phyloP scores from a whole-genome alignment of 2,113 vertebrate genomes.

The Gallinago paraguaiae region DNA sequence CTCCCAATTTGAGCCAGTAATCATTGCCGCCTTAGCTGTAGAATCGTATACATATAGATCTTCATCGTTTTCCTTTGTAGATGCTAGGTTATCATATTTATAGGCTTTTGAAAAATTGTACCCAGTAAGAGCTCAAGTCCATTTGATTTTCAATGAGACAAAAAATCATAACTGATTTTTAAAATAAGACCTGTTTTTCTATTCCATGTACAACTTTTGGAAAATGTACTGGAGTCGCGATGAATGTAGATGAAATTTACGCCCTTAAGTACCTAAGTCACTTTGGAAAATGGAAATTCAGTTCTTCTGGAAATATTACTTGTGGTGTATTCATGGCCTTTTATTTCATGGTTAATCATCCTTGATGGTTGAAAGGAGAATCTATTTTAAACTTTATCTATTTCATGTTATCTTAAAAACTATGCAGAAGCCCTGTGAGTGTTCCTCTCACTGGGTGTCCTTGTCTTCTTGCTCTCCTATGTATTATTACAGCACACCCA shows the following conservation, averaged over 20 bases:
- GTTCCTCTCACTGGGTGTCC: not conserved
- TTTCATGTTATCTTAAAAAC: not conserved
- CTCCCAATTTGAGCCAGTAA: not conserved
- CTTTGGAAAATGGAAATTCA: not conserved
- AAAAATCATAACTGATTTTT: not conserved
- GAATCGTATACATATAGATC: not conserved
- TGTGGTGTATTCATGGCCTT: not conserved
- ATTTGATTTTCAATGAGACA: not conserved
- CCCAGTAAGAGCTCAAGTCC: not conserved
- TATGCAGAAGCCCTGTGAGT: not conserved
- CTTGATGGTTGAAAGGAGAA: constrained; percentile 3
- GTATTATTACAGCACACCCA: not conserved
- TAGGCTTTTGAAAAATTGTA: not conserved
- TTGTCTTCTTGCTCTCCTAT: constrained; percentile 33
- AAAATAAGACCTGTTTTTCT: not conserved
- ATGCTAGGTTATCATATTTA: not conserved
- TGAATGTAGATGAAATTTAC: not conserved
- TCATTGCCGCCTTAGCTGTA: not conserved
- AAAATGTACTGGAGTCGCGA: not conserved
- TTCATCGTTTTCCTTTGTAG: not conserved
- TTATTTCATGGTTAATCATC: constrained; percentile 12
- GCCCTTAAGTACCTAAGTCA: not conserved
- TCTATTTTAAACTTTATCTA: not conserved
- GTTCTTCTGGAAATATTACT: not conserved
- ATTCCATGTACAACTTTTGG: not conserved